Evolutionary conservation across 2,797 vertebrate genomes (phyloP), one percentile per base, ranked within the genome.

Genomic region (Lepus townsendii): DNA sequence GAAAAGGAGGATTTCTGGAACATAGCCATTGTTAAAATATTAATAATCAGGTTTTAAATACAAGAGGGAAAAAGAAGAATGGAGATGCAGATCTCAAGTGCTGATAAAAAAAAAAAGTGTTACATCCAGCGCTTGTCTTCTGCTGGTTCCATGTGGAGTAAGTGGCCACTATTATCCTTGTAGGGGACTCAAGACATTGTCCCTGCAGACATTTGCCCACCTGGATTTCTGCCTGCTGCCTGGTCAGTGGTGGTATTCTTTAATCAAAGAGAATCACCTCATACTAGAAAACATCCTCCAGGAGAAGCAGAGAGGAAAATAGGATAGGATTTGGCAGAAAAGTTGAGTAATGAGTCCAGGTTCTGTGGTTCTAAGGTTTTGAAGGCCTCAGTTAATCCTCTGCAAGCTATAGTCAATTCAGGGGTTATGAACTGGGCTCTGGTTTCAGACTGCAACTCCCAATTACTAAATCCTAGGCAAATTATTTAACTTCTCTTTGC

Each of bases 401-500:
- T 65, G 16, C 10, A 91, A 84, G 57, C 10, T 63, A 12, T 12
- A 42, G 20, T 79, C 38, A 82, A 69, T 24, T 2, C 5, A 26
- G 26, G 30, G 57, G 24, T 75, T 71, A 65, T 93, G 24, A 88
- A 50, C 7, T 4, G 75, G 75, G 50, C 9, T 93, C 60, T 78
- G 19, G 72, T 63, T 69, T 89, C 9, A 52, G 38, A 88, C 14
- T 30, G 20, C 1, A 92, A 84, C 32, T 87, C 9, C 19, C 30
- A 93, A 38, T 63, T 50, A 35, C 16, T 72, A 93, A 16, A 75
- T 32, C 17, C 57, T 88, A 20, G 54, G 22, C 13, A 88, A 87
- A 75, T 52, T 92, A 83, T 50, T 91, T 91, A 79, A 83, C 8
- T 89, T 89, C 8, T 66, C 42, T 89, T 78, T 82, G 42, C 9